These are phyloP conservation scores for Poeciliopsis turneri DNA, from an alignment of 2,797 vertebrate species.

Conservation along the genomic window DNA sequence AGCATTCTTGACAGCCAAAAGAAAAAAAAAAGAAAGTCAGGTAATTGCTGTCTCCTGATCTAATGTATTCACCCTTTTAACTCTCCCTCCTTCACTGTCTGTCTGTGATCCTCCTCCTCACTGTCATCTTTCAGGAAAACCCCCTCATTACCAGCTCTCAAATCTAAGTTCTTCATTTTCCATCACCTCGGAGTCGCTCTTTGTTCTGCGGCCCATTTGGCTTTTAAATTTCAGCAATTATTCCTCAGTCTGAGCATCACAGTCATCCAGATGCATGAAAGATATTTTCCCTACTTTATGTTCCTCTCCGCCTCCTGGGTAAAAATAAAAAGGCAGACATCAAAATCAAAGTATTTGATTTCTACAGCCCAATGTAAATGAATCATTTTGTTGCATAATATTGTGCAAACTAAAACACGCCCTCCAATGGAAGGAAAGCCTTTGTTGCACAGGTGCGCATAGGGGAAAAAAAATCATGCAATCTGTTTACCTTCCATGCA, in stretches of 20 bases:
- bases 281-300: conserved; percentile 62
- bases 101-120: conserved; percentile 71
- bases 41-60: conserved; percentile 63
- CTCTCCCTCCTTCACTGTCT: conserved; percentile 32
- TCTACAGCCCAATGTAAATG: conserved; percentile 38
- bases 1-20: conserved; percentile 42
- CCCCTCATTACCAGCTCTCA: conserved; percentile 77
- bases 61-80: conserved; percentile 54
- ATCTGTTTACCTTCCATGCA: conserved; percentile 66
- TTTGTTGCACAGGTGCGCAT: conserved; percentile 53
- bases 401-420: conserved; percentile 5
- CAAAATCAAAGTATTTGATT: conserved; percentile 71
- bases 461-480: conserved; percentile 16
- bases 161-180: conserved; percentile 73
- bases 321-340: conserved; percentile 57
- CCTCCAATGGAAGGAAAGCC: background rate
- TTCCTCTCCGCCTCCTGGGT: conserved; percentile 65
- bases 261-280: conserved; percentile 65
- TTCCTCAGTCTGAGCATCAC: conserved; percentile 76
- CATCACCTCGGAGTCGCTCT: conserved; percentile 71
- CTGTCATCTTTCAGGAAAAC: conserved; percentile 82
- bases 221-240: conserved; percentile 79
- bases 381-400: background rate
- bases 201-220: conserved; percentile 77
- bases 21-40: conserved; percentile 20